phyloP scores from a whole-genome alignment of 2,113 vertebrate genomes.

The Athene cunicularia region DNA sequence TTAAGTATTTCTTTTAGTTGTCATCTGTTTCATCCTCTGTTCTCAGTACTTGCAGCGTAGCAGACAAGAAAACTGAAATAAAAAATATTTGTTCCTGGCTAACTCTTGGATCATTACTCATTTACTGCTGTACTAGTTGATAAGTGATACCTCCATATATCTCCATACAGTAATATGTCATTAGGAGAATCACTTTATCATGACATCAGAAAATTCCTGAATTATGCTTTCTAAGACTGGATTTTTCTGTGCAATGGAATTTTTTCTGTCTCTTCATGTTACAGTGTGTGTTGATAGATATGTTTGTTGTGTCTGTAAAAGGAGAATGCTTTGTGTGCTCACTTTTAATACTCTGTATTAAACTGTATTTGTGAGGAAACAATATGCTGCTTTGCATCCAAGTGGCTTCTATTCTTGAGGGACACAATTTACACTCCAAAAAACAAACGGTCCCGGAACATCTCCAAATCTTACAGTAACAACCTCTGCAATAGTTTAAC shows the following conservation, averaged over 20 bases:
- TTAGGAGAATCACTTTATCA: background rate
- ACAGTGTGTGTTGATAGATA: background rate
- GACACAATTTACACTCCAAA: background rate
- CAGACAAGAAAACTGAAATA: background rate
- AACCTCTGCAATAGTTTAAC: background rate
- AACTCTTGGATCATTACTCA: background rate
- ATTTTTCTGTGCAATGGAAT: background rate
- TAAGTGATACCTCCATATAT: background rate
- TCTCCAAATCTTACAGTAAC: background rate
- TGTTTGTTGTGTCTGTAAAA: background rate
- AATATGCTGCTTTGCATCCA: background rate
- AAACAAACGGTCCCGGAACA: background rate
- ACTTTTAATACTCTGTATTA: background rate
- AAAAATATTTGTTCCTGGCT: background rate
- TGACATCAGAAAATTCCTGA: slow-evolving; percentile 4
- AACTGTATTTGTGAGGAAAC: background rate
- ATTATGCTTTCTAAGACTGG: background rate
- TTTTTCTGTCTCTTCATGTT: background rate
- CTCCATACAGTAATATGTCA: background rate
- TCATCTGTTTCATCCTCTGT: background rate
- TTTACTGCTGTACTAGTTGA: background rate
- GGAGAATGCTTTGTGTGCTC: background rate
- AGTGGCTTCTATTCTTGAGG: background rate
- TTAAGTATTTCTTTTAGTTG: background rate
- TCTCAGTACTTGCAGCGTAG: background rate